Evolutionary conservation across 1,140 invertebrate genomes (phyloP), one percentile per base, ranked within the genome.

Genomic region (Lepeophtheirus salmonis): DNA sequence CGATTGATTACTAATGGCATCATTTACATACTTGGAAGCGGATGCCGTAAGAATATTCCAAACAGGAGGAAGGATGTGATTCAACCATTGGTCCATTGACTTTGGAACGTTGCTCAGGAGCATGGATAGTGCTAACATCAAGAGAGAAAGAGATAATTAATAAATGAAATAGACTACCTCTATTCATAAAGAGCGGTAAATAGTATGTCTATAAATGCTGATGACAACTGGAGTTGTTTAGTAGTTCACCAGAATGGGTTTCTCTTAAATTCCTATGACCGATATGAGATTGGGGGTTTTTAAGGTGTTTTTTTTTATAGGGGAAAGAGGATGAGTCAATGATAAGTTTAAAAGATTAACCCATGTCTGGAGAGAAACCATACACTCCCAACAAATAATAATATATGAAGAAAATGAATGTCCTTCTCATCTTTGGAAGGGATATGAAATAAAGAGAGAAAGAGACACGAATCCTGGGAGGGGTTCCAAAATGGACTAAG

Each of bases 41-140:
- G 79, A 80, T 64, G 81, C 75, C 26, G 77, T 83, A 4, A 86
- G 74, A 48, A 79, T 78, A 63, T 75, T 76, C 83, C 83, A 86
- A 3, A 85, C 75, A 0, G 80, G 78, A 3, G 77, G 74, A 30
- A 87, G 66, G 49, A 86, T 78, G 65, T 81, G 74, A 18, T 75
- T 74, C 62, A 86, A 71, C 67, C 75, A 84, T 6, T 73, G 72
- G 0, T 73, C 66, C 66, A 86, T 77, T 65, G 78, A 76, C 68
- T 82, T 82, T 0, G 82, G 79, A 67, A 80, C 76, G 65, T 76
- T 77, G 50, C 75, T 78, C 50, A 83, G 74, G 23, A 84, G 65
- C 61, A 75, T 73, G 56, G 79, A 81, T 25, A 84, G 68, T 0
- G 78, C 75, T 75, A 73, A 59, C 60, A 68, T 62, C 54, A 65